phyloP scores from a whole-genome alignment of 2,797 vertebrate genomes.

The Catharus ustulatus region DNA sequence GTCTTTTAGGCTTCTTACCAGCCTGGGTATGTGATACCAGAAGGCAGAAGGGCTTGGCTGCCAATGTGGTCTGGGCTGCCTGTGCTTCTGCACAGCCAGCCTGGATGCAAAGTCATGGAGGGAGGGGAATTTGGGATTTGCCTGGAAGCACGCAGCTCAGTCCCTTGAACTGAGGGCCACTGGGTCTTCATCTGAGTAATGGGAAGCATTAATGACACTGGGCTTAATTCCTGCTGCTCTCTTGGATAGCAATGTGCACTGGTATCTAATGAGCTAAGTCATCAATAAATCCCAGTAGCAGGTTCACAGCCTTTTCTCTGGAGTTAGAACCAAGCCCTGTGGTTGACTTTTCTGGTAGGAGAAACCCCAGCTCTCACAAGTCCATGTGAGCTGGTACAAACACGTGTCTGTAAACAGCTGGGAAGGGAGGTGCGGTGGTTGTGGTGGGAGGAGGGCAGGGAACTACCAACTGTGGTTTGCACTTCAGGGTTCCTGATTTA shows the following conservation, averaged over 20 bases:
- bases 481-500: background rate
- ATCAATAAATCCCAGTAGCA: background rate
- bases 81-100: background rate
- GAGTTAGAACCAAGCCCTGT: background rate
- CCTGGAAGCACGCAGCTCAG: background rate
- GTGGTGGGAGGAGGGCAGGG: background rate
- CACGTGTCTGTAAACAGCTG: rapidly evolving
- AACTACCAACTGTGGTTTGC: background rate
- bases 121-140: background rate
- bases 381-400: background rate
- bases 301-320: background rate
- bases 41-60: background rate
- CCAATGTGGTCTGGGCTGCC: rapidly evolving
- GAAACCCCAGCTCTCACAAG: background rate
- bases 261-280: background rate
- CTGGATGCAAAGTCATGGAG: background rate
- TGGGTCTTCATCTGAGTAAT: background rate
- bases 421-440: background rate
- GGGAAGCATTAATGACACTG: background rate
- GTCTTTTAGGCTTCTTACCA: background rate
- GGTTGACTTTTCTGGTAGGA: background rate
- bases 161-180: background rate
- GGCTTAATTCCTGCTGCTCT: background rate
- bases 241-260: background rate
- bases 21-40: rapidly evolving